phyloP scores from a whole-genome alignment of 2,113 vertebrate genomes.

The Pandion haliaetus region DNA sequence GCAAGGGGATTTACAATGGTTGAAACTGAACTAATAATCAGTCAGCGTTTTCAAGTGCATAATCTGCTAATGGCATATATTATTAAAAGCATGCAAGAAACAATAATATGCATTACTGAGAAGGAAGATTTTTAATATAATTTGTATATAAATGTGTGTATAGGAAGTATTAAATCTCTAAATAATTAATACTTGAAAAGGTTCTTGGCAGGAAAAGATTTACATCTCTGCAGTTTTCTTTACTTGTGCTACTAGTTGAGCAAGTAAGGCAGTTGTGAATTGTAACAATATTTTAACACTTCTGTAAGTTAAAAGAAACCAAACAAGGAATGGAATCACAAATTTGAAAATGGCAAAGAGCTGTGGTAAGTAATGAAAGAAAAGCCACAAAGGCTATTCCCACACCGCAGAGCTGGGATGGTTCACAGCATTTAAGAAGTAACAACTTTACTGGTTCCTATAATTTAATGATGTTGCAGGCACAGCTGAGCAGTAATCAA shows the following conservation, averaged over 20 bases:
- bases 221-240: not conserved
- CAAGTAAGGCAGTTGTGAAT: not conserved
- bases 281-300: not conserved
- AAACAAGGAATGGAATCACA: not conserved
- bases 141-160: not conserved
- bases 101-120: not conserved
- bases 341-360: not conserved
- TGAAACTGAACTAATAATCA: conserved; percentile 13
- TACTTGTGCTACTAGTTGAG: not conserved
- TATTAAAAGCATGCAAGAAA: not conserved
- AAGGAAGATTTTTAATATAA: not conserved
- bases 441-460: not conserved
- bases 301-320: not conserved
- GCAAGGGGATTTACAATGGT: not conserved
- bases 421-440: not conserved
- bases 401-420: not conserved
- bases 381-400: not conserved
- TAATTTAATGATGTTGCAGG: not conserved
- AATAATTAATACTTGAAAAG: not conserved
- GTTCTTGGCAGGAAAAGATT: not conserved
- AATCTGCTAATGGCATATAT: not conserved
- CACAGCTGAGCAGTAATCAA: not conserved
- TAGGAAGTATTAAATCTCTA: not conserved
- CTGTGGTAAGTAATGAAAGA: not conserved
- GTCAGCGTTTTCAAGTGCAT: not conserved